Conservation (phyloP, 2,113 vertebrate genomes). For the Lycaon pictus region DNA sequence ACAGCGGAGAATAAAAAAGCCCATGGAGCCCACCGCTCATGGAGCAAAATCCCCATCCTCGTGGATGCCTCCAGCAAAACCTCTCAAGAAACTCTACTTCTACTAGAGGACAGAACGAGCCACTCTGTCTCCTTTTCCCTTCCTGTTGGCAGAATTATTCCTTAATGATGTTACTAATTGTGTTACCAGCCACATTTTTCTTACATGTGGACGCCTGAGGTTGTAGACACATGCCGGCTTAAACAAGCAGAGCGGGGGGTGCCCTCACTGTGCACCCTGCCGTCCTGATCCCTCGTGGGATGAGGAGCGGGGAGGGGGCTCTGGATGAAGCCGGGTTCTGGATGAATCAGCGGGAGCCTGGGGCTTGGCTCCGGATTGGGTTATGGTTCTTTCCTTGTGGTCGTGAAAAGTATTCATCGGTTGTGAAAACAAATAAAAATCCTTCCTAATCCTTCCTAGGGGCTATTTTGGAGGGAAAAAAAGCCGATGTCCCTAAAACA, state of each 20-base stretch:
- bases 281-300: fast-evolving
- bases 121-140: no score
- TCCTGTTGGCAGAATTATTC: not conserved
- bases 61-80: not conserved
- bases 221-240: fast-evolving
- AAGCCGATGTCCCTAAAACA: not conserved
- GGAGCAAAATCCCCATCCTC: not conserved
- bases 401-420: not conserved
- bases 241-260: no score
- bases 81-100: fast-evolving
- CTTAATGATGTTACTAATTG: fast-evolving
- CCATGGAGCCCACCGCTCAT: not conserved
- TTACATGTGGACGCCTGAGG: fast-evolving
- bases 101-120: fast-evolving
- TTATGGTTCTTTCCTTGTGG: not conserved
- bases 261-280: fast-evolving
- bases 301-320: fast-evolving
- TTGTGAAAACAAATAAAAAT: not conserved
- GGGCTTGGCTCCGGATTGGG: not conserved
- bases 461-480: not conserved
- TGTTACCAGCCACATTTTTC: not conserved
- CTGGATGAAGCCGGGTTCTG: not conserved
- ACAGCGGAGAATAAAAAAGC: fast-evolving
- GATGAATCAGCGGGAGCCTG: not conserved
- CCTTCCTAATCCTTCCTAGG: not conserved